Percentiles rank a stretch among this genome's conserved stretches.
phyloP scores from a whole-genome alignment of 2,797 vertebrate genomes.

The Oryzias dopingdopingensis region DNA sequence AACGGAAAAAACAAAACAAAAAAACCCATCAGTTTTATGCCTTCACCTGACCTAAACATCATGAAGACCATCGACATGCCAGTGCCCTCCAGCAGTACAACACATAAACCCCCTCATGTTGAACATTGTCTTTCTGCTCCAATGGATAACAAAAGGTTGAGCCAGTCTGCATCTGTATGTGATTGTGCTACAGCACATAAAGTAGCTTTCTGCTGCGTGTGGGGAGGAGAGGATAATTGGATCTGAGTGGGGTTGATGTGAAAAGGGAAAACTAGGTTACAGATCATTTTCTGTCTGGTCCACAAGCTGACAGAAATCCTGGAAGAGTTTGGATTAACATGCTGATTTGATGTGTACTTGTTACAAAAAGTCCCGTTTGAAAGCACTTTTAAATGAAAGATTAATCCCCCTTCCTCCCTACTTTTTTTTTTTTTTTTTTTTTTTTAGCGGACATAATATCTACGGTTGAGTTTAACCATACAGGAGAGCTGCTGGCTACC shows the following conservation, averaged over 20 bases:
- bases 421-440: constrained; percentile 7
- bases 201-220: constrained; percentile 34
- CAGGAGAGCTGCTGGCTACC: constrained; percentile 97
- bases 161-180: constrained; percentile 11
- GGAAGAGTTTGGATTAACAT: constrained; percentile 13
- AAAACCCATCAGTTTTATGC: too few relatives aligned
- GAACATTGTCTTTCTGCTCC: constrained; percentile 64
- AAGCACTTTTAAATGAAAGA: not conserved
- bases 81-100: not conserved
- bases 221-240: not conserved
- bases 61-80: not conserved
- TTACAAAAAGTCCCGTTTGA: not conserved
- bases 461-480: constrained; percentile 99
- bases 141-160: constrained; percentile 63
- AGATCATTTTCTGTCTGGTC: constrained; percentile 42
- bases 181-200: constrained; percentile 16
- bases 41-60: too few relatives aligned
- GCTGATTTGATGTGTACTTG: constrained; percentile 6
- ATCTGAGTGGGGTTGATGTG: not conserved
- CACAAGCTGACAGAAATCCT: constrained; percentile 27
- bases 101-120: constrained; percentile 55
- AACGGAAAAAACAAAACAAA: too few relatives aligned
- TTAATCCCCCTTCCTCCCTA: constrained; percentile 3
- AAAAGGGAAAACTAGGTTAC: constrained; percentile 53
- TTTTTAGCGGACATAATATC: constrained; percentile 94